These are phyloP conservation scores for Stenurella melanura DNA, from an alignment of 2,888 invertebrate genomes.

Conservation along the genomic window DNA sequence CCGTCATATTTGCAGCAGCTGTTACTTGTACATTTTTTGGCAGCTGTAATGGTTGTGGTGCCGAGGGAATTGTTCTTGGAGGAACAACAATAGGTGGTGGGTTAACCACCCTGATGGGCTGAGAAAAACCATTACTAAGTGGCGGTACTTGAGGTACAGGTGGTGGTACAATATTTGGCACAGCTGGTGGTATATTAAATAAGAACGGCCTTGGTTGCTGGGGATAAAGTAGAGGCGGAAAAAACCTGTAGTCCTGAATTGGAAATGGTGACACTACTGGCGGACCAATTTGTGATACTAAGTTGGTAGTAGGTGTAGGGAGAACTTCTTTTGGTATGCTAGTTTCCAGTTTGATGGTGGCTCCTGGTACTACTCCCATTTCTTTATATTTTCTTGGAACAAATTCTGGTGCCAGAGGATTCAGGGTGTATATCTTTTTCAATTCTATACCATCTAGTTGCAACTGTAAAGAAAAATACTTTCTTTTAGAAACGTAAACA, in stretches of 20 bases:
- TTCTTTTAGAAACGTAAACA: not conserved
- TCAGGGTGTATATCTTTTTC: conserved; percentile 85
- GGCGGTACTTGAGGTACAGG: conserved; percentile 50
- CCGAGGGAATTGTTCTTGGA: conserved; percentile 51
- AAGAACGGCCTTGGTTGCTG: conserved; percentile 57
- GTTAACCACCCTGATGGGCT: conserved; percentile 62
- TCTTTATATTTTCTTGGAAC: conserved; percentile 78
- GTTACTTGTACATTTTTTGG: conserved; percentile 39
- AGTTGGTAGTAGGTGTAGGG: conserved; percentile 45
- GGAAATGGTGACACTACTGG: conserved; percentile 53
- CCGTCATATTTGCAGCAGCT: conserved; percentile 36
- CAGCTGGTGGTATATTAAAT: conserved; percentile 56
- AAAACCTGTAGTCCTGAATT: conserved; percentile 52
- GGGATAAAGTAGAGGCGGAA: conserved; percentile 56
- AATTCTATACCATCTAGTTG: conserved; percentile 85
- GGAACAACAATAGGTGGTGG: conserved; percentile 55
- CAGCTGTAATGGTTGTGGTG: conserved; percentile 50
- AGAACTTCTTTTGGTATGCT: conserved; percentile 46
- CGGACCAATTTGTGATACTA: conserved; percentile 50
- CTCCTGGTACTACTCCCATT: conserved; percentile 59
- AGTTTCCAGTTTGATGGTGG: conserved; percentile 39
- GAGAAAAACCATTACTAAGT: conserved; percentile 53
- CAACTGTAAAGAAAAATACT: conserved; percentile 63
- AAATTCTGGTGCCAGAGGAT: conserved; percentile 88
- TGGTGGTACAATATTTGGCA: conserved; percentile 52